phyloP scores from a whole-genome alignment of 2,888 invertebrate species.

The Phyto melanocephala region DNA sequence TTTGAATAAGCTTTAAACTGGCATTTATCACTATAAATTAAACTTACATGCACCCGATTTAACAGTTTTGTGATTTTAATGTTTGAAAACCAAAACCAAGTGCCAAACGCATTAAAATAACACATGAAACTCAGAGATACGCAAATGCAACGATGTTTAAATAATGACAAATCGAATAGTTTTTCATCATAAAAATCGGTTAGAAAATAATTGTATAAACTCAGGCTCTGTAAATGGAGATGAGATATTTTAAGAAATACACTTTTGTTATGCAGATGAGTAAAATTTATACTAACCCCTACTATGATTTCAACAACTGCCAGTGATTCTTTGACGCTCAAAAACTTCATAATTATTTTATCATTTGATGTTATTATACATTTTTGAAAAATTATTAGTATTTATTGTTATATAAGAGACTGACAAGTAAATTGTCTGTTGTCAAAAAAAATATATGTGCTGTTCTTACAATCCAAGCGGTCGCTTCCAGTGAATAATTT shows the following conservation, averaged over 20 bases:
- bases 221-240: not conserved
- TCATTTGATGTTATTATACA: not conserved
- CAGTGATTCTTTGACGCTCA: slow-evolving; percentile 59
- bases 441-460: no score
- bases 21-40: not conserved
- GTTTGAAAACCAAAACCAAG: slow-evolving; percentile 66
- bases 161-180: slow-evolving; percentile 35
- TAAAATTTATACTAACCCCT: slow-evolving; percentile 47
- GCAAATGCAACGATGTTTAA: slow-evolving; percentile 52
- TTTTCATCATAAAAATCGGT: slow-evolving; percentile 54
- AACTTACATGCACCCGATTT: slow-evolving; percentile 47
- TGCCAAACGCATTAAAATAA: slow-evolving; percentile 51
- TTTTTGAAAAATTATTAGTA: not conserved
- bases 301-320: slow-evolving; percentile 55
- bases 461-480: no score
- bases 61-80: slow-evolving; percentile 53
- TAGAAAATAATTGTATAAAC: slow-evolving; percentile 35
- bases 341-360: slow-evolving; percentile 9
- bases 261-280: not conserved
- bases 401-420: not conserved
- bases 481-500: no score
- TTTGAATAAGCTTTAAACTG: no score
- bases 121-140: slow-evolving; percentile 29
- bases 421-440: no score
- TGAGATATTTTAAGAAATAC: not conserved